phyloP scores from a whole-genome alignment of 2,888 invertebrate species.

The Rugalucina vietnamica region DNA sequence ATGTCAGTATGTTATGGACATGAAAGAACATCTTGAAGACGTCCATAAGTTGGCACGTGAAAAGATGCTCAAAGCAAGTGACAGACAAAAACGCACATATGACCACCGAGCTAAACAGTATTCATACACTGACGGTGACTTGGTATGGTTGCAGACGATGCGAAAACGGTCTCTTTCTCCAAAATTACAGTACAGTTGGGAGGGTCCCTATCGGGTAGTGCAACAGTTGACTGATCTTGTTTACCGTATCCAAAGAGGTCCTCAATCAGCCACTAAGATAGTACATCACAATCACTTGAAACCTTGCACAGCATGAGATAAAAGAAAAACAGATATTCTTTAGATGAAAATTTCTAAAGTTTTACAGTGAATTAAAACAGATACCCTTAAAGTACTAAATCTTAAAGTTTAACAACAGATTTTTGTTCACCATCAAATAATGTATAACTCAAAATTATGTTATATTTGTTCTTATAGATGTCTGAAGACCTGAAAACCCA shows the following conservation, averaged over 20 bases:
- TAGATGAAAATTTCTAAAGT: too few relatives aligned
- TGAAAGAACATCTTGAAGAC: too few relatives aligned
- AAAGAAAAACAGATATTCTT: neutral
- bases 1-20: neutral
- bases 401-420: too few relatives aligned
- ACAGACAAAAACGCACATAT: conserved; percentile 1
- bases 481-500: too few relatives aligned
- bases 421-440: too few relatives aligned
- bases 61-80: conserved; percentile 9
- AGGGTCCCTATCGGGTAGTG: neutral
- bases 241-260: neutral
- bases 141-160: neutral
- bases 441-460: too few relatives aligned
- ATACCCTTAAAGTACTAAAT: too few relatives aligned
- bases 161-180: neutral
- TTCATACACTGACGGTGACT: neutral
- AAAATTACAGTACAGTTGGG: conserved; percentile 4
- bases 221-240: neutral
- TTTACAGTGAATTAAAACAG: too few relatives aligned
- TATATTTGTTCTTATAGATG: too few relatives aligned
- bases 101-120: neutral
- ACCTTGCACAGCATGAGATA: neutral
- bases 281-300: neutral
- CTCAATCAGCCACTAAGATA: neutral
- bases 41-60: neutral